Base-by-base conservation (phyloP, 2,888 invertebrate genomes). In the Stenurella melanura region DNA sequence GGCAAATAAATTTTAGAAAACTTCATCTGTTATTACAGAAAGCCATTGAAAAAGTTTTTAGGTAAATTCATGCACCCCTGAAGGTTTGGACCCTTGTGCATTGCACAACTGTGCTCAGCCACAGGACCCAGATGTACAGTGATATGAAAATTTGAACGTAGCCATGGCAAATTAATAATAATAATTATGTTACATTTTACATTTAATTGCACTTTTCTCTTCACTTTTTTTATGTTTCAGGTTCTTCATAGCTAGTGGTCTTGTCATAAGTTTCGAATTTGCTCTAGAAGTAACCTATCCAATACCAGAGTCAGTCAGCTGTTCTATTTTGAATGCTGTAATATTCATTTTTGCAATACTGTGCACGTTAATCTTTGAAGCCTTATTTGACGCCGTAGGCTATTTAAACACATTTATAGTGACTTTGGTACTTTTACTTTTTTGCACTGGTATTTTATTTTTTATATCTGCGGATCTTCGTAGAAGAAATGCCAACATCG, bases 221-320 rank as follows among this genome's bases (percentile, higher is more conserved):
- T 26, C 9, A 34, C 9, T 6, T 42, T 56, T 74, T 56, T 34
- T 73, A 26, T 67, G 50, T 90, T 91, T 12, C 90, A 97, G 98
- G 78, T 98, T 98, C 90, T 98, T 98, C 90, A 96, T 98, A 96
- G 97, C 97, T 18, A 98, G 98, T 19, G 98, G 97, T 87, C 90
- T 98, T 73, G 97, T 98, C 0, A 95, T 98, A 26, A 98, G 98
- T 1, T 98, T 97, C 90, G 98, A 98, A 89, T 97, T 97, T 86
- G 97, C 97, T 0, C 96, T 98, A 0, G 98, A 98, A 90, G 91
- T 98, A 34, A 98, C 98, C 0, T 98, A 96, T 87, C 98, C 98
- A 0, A 96, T 97, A 87, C 96, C 98, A 0, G 98, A 99, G 90
- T 97, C 97, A 12, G 97, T 97, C 0, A 96, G 97, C 0, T 96